Evolutionary conservation across 1,140 invertebrate genomes (phyloP).

Genomic region (Neuroterus valhalla): DNA sequence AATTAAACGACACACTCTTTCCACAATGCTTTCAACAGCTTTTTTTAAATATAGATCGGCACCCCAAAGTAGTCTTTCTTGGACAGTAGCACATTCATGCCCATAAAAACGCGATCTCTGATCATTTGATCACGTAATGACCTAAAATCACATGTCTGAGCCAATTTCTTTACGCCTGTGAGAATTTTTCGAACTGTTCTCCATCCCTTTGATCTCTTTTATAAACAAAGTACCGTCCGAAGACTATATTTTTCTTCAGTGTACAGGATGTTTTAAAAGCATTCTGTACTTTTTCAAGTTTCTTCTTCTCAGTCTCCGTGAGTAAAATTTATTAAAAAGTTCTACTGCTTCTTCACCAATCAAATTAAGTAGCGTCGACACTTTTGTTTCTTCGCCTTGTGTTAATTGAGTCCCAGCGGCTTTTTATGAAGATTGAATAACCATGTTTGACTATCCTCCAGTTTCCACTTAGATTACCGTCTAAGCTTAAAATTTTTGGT

Average conservation of each 20-base stretch:
- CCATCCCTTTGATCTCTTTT: slow-evolving; percentile 43
- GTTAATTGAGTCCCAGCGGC: slow-evolving; percentile 46
- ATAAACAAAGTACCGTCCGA: slow-evolving; percentile 49
- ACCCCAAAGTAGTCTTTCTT: slow-evolving; percentile 56
- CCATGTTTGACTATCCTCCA: slow-evolving; percentile 49
- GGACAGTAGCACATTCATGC: slow-evolving; percentile 50
- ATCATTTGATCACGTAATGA: slow-evolving; percentile 51
- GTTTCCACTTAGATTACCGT: slow-evolving; percentile 44
- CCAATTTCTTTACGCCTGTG: slow-evolving; percentile 47
- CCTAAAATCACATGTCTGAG: slow-evolving; percentile 48
- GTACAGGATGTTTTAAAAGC: slow-evolving; percentile 44
- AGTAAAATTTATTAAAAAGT: slow-evolving; percentile 52
- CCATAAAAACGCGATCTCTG: slow-evolving; percentile 58
- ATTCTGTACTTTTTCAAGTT: slow-evolving; percentile 37
- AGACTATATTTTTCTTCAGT: slow-evolving; percentile 45
- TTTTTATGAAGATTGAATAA: slow-evolving; percentile 45
- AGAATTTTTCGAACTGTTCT: slow-evolving; percentile 54
- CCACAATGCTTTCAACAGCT: too few species aligned
- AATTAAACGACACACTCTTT: too few species aligned
- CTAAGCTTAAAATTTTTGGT: slow-evolving; percentile 27
- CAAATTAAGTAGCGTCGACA: slow-evolving; percentile 50
- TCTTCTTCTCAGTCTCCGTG: slow-evolving; percentile 44
- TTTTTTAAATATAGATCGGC: too few species aligned
- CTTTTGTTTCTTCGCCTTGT: slow-evolving; percentile 47
- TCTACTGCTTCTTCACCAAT: slow-evolving; percentile 56